These are phyloP conservation scores for Coranthus polyacanthus DNA, from an alignment of 2,797 vertebrate genomes.

Conservation along the genomic window DNA sequence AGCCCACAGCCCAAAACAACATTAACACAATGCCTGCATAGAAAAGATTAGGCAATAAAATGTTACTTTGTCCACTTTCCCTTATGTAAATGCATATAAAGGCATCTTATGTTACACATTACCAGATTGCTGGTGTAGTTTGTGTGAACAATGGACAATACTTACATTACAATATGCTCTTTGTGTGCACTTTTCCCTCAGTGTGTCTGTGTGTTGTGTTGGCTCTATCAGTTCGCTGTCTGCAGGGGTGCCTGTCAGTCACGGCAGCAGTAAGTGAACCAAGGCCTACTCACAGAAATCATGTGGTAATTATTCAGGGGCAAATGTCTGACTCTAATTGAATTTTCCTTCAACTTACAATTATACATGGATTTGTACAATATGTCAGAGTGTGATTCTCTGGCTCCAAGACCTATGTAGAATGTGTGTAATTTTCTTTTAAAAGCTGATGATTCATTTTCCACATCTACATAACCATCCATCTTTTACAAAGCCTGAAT, in stretches of 20 bases:
- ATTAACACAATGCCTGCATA: conserved; percentile 36
- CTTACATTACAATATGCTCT: conserved; percentile 20
- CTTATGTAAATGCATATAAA: conserved; percentile 31
- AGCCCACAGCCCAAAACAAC: conserved; percentile 41
- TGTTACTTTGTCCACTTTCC: conserved; percentile 23
- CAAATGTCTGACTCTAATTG: conserved; percentile 64
- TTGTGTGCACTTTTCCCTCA: conserved; percentile 8
- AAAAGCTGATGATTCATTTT: conserved; percentile 19
- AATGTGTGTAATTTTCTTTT: conserved; percentile 9
- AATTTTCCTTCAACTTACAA: conserved; percentile 68
- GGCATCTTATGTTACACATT: not conserved
- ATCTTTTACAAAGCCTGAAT: not conserved
- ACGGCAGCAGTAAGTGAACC: conserved; percentile 28
- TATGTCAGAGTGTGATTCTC: conserved; percentile 42
- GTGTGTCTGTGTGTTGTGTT: conserved; percentile 23
- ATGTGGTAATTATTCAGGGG: conserved; percentile 70
- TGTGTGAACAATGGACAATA: conserved; percentile 29
- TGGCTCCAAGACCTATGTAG: conserved; percentile 16
- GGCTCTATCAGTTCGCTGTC: conserved; percentile 28
- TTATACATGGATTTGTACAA: conserved; percentile 39
- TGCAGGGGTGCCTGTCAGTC: conserved; percentile 61
- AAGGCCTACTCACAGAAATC: conserved; percentile 60
- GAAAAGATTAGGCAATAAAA: conserved; percentile 28
- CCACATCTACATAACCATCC: not conserved
- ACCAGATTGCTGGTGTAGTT: conserved; percentile 17